These are phyloP conservation scores for Phortica magna DNA, from an alignment of 2,888 invertebrate species.

Conservation along the genomic window DNA sequence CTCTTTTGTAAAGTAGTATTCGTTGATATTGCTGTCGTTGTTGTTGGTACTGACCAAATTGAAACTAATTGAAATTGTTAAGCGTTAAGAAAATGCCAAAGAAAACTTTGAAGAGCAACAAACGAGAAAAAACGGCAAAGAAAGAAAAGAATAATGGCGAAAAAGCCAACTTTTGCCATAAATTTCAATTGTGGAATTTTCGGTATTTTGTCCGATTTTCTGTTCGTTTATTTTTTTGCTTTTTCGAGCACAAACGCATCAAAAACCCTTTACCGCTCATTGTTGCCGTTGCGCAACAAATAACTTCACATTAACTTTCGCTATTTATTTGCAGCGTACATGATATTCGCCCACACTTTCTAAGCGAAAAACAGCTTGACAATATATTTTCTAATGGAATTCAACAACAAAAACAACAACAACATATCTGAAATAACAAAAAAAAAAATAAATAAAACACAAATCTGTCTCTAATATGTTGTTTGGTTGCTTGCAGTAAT, in stretches of 20 bases:
- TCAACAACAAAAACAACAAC: not conserved
- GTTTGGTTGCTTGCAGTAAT: not conserved
- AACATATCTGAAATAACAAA: too few species aligned
- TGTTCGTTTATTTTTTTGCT: not conserved
- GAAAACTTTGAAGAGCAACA: not conserved
- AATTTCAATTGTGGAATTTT: constrained; percentile 15
- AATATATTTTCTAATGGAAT: constrained; percentile 27
- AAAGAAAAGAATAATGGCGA: not conserved
- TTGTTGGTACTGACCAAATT: not conserved
- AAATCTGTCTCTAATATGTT: constrained; percentile 2
- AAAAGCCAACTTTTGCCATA: constrained; percentile 20
- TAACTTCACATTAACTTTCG: constrained; percentile 26
- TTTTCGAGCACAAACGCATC: not conserved
- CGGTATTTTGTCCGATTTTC: constrained; percentile 1
- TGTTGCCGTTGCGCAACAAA: not conserved
- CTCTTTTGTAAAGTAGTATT: not conserved
- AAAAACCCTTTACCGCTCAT: not conserved
- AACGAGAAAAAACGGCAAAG: not conserved
- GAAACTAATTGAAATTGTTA: constrained; percentile 19
- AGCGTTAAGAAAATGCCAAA: constrained; percentile 10
- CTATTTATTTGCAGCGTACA: constrained; percentile 14
- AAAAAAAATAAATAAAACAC: not conserved
- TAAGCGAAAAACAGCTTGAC: constrained; percentile 7
- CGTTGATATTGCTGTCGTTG: not conserved
- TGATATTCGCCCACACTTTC: not conserved